Evolutionary conservation across 2,888 invertebrate species (phyloP).

Genomic region (Blastobasis lacticolella): DNA sequence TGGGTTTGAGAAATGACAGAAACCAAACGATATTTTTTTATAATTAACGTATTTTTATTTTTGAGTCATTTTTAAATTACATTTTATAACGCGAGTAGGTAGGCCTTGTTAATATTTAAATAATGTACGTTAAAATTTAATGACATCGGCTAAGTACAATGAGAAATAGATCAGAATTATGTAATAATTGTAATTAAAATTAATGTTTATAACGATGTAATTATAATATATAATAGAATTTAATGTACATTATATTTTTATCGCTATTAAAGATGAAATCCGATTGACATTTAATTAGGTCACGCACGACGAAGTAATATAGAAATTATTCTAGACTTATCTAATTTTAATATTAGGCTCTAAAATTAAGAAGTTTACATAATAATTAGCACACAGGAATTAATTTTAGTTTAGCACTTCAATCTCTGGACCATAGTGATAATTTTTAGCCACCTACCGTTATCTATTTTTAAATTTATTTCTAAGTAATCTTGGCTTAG

Average conservation of each 20-base stretch:
- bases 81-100: slow-evolving; percentile 49
- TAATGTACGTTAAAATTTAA: slow-evolving; percentile 50
- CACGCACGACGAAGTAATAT: slow-evolving; percentile 22
- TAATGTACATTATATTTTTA: slow-evolving; percentile 51
- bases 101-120: slow-evolving; percentile 53
- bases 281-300: slow-evolving; percentile 33
- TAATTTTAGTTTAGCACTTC: slow-evolving; percentile 25
- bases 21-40: slow-evolving; percentile 34
- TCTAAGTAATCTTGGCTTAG: slow-evolving; percentile 49
- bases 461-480: slow-evolving; percentile 21
- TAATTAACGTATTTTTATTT: slow-evolving; percentile 44
- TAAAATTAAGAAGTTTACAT: slow-evolving; percentile 52
- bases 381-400: slow-evolving; percentile 24
- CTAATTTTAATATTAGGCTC: slow-evolving; percentile 40
- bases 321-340: slow-evolving; percentile 31
- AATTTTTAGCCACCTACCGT: slow-evolving; percentile 36
- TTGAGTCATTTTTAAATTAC: slow-evolving; percentile 55
- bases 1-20: slow-evolving; percentile 8
- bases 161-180: slow-evolving; percentile 43
- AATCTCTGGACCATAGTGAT: slow-evolving; percentile 32
- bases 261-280: slow-evolving; percentile 37
- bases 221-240: slow-evolving; percentile 58
- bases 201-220: slow-evolving; percentile 49
- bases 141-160: slow-evolving; percentile 53
- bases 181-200: slow-evolving; percentile 57